Evolutionary conservation across 2,797 vertebrate genomes (phyloP).

Genomic region (Petrocephalus schoutedeni): DNA sequence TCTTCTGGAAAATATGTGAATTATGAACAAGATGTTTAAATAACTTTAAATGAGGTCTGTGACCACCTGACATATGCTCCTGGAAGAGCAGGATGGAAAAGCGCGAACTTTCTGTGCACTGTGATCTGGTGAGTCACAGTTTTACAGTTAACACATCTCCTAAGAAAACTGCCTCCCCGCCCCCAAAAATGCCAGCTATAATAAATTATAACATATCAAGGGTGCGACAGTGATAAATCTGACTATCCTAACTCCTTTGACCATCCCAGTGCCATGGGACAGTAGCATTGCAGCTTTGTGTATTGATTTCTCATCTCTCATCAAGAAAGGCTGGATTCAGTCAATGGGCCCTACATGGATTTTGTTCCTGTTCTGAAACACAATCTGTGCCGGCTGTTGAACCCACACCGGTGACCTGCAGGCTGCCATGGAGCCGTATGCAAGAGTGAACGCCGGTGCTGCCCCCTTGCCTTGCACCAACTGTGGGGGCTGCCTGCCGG

Average conservation of each 20-base stretch:
- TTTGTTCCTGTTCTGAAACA: conserved; percentile 59
- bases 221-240: conserved; percentile 6
- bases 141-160: conserved; percentile 39
- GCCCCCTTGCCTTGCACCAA: conserved; percentile 62
- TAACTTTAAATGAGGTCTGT: conserved; percentile 7
- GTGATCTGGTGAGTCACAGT: conserved; percentile 29
- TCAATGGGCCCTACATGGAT: conserved; percentile 66
- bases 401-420: conserved; percentile 51
- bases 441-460: conserved; percentile 49
- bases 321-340: conserved; percentile 49
- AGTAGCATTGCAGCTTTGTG: conserved; percentile 34
- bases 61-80: not conserved
- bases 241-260: conserved; percentile 39
- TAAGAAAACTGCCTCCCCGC: conserved; percentile 35
- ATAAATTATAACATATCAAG: conserved; percentile 42
- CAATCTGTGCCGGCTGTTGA: conserved; percentile 50
- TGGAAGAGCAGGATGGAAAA: conserved; percentile 19
- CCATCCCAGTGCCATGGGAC: conserved; percentile 49
- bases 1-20: not conserved
- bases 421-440: conserved; percentile 65
- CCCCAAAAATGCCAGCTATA: conserved; percentile 42
- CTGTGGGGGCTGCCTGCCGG: conserved; percentile 66
- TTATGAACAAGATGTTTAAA: not conserved
- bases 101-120: conserved; percentile 22
- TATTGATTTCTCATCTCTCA: conserved; percentile 44